Evolutionary conservation across 2,888 invertebrate genomes (phyloP).

Genomic region (Hyposoter dolosus): DNA sequence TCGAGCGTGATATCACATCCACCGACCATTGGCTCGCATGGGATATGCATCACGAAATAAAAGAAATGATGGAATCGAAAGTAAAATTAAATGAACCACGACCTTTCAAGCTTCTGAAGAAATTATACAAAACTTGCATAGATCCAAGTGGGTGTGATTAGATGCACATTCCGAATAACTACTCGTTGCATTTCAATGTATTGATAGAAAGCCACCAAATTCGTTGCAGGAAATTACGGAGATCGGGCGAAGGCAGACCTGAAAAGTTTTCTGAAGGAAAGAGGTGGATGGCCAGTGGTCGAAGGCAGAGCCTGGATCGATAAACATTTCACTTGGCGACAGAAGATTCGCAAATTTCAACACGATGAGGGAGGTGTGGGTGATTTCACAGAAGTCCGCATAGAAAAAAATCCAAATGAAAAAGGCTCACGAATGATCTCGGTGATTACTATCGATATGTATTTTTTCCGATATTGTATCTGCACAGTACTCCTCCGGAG

Average conservation of each 20-base stretch:
- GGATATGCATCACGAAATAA: not conserved
- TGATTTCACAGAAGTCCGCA: not conserved
- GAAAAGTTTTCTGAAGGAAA: not conserved
- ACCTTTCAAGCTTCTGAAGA: not conserved
- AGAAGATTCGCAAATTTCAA: not conserved
- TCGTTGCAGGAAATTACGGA: not conserved
- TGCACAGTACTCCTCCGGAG: no score
- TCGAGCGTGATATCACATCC: no score
- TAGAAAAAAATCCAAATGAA: not conserved
- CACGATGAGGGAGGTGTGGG: not conserved
- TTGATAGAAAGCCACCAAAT: not conserved
- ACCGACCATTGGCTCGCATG: no score
- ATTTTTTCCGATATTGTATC: not conserved
- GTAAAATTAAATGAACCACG: not conserved
- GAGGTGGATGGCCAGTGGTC: slow-evolving; percentile 11
- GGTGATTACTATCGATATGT: not conserved
- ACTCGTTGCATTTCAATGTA: not conserved
- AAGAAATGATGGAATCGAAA: not conserved
- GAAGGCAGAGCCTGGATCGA: not conserved
- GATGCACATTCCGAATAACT: no score
- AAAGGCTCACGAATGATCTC: not conserved
- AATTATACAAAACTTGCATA: slow-evolving; percentile 8
- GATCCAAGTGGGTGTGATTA: not conserved
- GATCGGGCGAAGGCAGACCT: not conserved
- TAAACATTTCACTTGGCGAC: not conserved